Base-by-base conservation (phyloP, 1,140 invertebrate genomes). In the Lutraria rhynchaena region DNA sequence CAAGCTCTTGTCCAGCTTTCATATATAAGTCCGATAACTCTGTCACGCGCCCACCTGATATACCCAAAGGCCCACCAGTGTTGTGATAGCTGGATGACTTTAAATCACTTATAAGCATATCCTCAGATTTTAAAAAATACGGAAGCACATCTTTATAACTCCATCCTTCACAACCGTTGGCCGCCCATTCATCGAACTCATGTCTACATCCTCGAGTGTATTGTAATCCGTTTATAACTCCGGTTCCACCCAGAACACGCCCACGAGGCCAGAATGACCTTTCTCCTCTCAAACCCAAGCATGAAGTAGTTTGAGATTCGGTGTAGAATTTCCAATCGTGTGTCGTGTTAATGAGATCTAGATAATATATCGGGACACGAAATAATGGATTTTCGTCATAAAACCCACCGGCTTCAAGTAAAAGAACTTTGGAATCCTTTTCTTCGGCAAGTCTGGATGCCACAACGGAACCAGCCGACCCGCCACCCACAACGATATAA, bases 211-310 rank as follows among this genome's bases (percentile, higher is more conserved):
- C 98, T 24, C 98, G 93, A 0, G 99, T 93, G 87, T 99, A 99
- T 0, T 98, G 92, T 98, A 99, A 98, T 88, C 98, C 98, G 90
- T 99, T 99, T 0, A 99, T 93, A 0, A 98, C 96, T 4, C 96
- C 97, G 0, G 96, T 96, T 0, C 98, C 98, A 0, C 97, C 97
- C 15, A 92, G 69, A 15, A 88, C 85, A 27, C 73, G 63, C 13
- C 87, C 87, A 41, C 87, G 49, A 0, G 87, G 86, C 86, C 85
- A 86, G 55, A 46, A 70, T 5, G 33, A 9, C 27, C 49, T 60
- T n/a, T 41, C 41, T 3, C 41, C 31, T 27, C 41, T 58, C 27
- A 69, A 29, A n/a, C 63, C 65, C 5, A 69, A 29, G 49, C 65
- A 31, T 3, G 76, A 69, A 17, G 22, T 55, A 65, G 95, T 95